A percentile compares a stretch with the other conserved stretches of the same genome.
Conservation (phyloP, 2,888 invertebrate species). For the Andrena marginata region DNA sequence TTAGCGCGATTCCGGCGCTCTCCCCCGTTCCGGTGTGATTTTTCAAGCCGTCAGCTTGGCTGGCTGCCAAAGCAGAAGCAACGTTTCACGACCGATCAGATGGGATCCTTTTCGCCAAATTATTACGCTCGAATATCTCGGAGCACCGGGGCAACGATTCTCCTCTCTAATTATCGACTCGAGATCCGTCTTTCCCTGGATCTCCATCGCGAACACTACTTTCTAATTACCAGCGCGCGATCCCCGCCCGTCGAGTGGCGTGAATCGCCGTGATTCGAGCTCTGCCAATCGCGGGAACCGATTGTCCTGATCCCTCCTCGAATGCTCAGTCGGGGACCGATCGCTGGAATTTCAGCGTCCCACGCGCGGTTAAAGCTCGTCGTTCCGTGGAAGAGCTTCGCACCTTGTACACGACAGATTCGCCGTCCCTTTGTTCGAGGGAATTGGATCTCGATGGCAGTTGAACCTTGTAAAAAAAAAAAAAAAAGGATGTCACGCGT, state of each 20-base stretch:
- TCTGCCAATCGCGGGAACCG: neutral
- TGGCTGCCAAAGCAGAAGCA: slow-evolving; percentile 26
- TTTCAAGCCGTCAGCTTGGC: slow-evolving; percentile 35
- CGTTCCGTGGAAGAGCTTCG: neutral
- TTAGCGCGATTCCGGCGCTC: slow-evolving; percentile 17
- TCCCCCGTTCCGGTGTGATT: slow-evolving; percentile 7
- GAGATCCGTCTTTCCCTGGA: slow-evolving; percentile 18
- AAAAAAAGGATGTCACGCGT: neutral
- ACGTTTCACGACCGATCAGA: slow-evolving; percentile 34
- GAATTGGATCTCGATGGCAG: slow-evolving; percentile 56
- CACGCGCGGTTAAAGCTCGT: neutral
- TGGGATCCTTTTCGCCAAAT: slow-evolving; percentile 16
- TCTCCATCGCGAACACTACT: slow-evolving; percentile 27
- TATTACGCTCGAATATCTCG: slow-evolving; percentile 8
- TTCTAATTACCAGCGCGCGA: neutral
- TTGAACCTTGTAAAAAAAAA: neutral
- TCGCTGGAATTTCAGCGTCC: neutral
- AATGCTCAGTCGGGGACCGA: too few species aligned
- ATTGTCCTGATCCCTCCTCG: neutral
- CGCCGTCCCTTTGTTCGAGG: slow-evolving; percentile 42
- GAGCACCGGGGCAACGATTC: neutral
- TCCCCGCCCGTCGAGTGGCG: neutral
- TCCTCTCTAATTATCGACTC: slow-evolving; percentile 1
- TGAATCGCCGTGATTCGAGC: neutral
- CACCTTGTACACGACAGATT: slow-evolving; percentile 20